Conservation (phyloP, 2,113 vertebrate genomes). For the Andinoacara biseriatus region DNA sequence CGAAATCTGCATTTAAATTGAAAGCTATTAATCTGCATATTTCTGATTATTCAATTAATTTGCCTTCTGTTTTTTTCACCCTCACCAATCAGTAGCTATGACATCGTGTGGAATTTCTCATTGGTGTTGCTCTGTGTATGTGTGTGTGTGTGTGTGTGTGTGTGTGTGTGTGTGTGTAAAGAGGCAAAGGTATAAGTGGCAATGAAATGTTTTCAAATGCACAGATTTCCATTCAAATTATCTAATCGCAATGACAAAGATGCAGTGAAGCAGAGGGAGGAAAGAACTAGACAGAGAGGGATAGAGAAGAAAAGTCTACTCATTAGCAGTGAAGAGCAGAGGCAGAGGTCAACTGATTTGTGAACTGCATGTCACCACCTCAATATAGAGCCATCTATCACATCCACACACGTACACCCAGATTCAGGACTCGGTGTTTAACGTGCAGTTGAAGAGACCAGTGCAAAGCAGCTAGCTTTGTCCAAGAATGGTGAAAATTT, state of each 20-base stretch:
- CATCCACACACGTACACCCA: background rate
- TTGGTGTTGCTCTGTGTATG: background rate
- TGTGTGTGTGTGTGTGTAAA: background rate
- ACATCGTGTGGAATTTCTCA: background rate
- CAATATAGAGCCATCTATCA: conserved; percentile 56
- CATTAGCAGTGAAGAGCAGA: conserved; percentile 47
- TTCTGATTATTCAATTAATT: conserved; percentile 76
- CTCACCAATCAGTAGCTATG: conserved; percentile 35
- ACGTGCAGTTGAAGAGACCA: background rate
- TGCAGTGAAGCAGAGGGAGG: background rate
- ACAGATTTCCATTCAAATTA: background rate
- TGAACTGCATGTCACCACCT: conserved; percentile 56
- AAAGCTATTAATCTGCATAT: conserved; percentile 76
- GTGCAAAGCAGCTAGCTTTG: background rate
- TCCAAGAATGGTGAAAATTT: background rate
- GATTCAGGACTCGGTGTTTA: background rate
- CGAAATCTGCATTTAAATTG: conserved; percentile 83
- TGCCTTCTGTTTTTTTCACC: conserved; percentile 39
- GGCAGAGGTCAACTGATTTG: conserved; percentile 63
- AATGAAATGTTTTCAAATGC: background rate
- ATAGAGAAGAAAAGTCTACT: conserved; percentile 27
- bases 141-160: background rate
- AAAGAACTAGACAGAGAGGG: background rate
- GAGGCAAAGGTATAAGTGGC: background rate
- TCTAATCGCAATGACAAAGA: background rate